Conservation (phyloP, 1,140 invertebrate genomes). For the Dufourea novaeangliae region DNA sequence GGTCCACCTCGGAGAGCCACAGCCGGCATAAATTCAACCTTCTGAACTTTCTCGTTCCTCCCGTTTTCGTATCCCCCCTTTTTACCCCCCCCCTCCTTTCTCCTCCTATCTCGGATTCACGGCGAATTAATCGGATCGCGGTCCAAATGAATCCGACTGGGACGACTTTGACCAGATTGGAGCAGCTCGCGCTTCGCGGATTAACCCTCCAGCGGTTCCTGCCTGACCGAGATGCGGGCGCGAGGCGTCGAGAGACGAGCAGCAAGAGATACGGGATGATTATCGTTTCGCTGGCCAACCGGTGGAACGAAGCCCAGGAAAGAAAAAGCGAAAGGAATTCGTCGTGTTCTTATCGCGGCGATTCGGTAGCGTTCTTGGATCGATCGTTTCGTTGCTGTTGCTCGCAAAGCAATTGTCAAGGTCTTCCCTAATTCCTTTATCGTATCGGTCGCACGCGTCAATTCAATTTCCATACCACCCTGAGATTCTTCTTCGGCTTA, state of each 20-base stretch:
- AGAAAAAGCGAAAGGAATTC: conserved; percentile 18
- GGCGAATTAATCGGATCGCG: conserved; percentile 74
- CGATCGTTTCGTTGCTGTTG: neutral
- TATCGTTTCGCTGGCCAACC: neutral
- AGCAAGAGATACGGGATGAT: neutral
- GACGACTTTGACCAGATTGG: conserved; percentile 20
- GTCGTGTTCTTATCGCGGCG: too few species aligned
- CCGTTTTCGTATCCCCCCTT: conserved; percentile 3
- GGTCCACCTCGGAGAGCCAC: conserved; percentile 35
- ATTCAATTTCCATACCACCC: neutral
- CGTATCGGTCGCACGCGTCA: conserved; percentile 14
- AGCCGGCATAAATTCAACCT: conserved; percentile 71
- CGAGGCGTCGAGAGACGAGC: neutral
- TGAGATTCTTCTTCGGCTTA: neutral
- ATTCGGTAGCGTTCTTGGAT: neutral
- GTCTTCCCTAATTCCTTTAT: conserved; percentile 23
- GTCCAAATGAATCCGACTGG: conserved; percentile 55
- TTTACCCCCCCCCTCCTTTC: conserved; percentile 1
- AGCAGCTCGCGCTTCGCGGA: neutral
- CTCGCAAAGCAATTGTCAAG: neutral
- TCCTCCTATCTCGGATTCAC: conserved; percentile 67
- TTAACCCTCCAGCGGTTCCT: conserved; percentile 22
- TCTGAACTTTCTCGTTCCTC: conserved; percentile 63
- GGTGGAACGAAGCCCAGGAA: neutral
- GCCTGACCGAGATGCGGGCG: neutral